Evolutionary conservation across 2,113 vertebrate genomes (phyloP).

Genomic region (Melanotaenia duboulayi): DNA sequence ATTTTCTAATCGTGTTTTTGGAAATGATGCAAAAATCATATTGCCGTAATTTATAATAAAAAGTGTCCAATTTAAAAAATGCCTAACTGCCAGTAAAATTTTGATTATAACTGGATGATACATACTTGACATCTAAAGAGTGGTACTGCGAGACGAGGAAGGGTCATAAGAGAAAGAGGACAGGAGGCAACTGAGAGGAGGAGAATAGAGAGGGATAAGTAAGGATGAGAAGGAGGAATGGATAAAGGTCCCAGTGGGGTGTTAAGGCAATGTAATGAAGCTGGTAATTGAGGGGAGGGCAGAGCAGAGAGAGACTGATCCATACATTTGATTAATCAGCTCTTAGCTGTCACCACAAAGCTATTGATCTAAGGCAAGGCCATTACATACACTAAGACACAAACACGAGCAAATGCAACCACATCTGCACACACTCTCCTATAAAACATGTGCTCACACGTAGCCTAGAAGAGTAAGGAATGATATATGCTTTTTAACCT

Average conservation of each 20-base stretch:
- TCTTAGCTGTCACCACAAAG: constrained; percentile 81
- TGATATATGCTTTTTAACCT: constrained; percentile 51
- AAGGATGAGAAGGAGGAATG: constrained; percentile 33
- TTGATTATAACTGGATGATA: constrained; percentile 17
- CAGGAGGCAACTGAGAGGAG: constrained; percentile 12
- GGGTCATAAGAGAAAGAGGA: constrained; percentile 25
- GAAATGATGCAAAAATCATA: constrained; percentile 4
- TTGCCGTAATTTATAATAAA: not conserved
- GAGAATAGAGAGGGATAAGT: constrained; percentile 16
- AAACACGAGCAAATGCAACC: constrained; percentile 22
- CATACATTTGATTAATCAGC: constrained; percentile 82
- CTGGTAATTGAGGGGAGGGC: constrained; percentile 80
- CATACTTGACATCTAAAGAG: not conserved
- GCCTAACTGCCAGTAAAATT: not conserved
- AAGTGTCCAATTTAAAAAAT: not conserved
- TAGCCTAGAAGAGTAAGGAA: constrained; percentile 7
- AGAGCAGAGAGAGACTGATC: constrained; percentile 74
- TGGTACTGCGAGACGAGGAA: constrained; percentile 28
- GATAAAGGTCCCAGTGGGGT: constrained; percentile 73
- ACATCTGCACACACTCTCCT: not conserved
- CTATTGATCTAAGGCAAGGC: constrained; percentile 74
- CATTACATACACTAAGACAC: constrained; percentile 31
- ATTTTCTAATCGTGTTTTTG: constrained; percentile 2
- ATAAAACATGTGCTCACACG: constrained; percentile 5
- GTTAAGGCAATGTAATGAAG: constrained; percentile 82